Evolutionary conservation across 1,140 invertebrate genomes (phyloP).

Genomic region (Drosophila carrolli): DNA sequence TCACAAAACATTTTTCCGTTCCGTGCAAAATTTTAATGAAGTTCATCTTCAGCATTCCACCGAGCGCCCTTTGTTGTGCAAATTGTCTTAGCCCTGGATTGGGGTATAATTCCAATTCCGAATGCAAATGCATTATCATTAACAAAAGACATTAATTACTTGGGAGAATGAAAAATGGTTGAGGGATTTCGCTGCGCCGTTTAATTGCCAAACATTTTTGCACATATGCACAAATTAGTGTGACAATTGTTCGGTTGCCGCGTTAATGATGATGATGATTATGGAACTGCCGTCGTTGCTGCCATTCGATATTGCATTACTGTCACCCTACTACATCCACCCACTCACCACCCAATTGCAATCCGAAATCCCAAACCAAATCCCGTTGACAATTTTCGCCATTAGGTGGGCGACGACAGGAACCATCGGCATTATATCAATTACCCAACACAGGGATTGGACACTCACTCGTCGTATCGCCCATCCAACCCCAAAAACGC

Average conservation of each 20-base stretch:
- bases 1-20: constrained; percentile 41
- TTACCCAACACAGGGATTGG: constrained; percentile 64
- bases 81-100: constrained; percentile 52
- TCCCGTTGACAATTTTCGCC: constrained; percentile 73
- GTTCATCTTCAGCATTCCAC: constrained; percentile 28
- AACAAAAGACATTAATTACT: constrained; percentile 73
- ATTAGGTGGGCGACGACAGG: constrained; percentile 71
- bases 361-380: constrained; percentile 32
- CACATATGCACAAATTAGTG: constrained; percentile 76
- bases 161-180: constrained; percentile 60
- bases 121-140: constrained; percentile 70
- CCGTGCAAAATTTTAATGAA: constrained; percentile 68
- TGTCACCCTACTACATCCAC: constrained; percentile 5
- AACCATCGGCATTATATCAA: constrained; percentile 74
- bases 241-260: constrained; percentile 48
- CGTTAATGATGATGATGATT: constrained; percentile 73
- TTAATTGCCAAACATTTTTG: constrained; percentile 75
- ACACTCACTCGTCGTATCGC: background rate
- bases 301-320: constrained; percentile 59
- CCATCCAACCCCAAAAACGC: constrained; percentile 12
- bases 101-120: constrained; percentile 52
- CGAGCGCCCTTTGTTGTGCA: constrained; percentile 57
- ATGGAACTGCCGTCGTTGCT: constrained; percentile 23
- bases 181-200: constrained; percentile 32
- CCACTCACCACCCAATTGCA: constrained; percentile 26